These are phyloP conservation scores for Aleiodes alternator DNA, from an alignment of 2,888 invertebrate species.

Conservation along the genomic window DNA sequence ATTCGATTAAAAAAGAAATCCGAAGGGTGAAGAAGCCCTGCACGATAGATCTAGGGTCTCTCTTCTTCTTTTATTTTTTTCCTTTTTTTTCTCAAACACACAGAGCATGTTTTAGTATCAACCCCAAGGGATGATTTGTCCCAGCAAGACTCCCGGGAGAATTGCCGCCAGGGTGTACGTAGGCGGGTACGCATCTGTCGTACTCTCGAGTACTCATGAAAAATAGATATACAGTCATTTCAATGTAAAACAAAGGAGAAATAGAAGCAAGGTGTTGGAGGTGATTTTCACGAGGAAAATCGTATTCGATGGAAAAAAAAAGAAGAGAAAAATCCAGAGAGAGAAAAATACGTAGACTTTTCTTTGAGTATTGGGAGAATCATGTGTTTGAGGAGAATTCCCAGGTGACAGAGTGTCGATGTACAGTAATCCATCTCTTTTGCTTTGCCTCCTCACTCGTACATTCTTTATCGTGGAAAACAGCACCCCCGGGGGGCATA, in stretches of 20 bases:
- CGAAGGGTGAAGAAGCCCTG: constrained; percentile 17
- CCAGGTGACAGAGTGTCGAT: constrained; percentile 23
- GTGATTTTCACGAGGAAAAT: too few relatives aligned
- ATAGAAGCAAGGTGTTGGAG: not conserved
- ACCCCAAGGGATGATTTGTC: constrained; percentile 71
- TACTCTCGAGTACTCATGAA: constrained; percentile 35
- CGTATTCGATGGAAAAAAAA: not conserved
- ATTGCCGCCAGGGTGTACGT: constrained; percentile 57
- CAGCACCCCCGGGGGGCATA: constrained; percentile 62
- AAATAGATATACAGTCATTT: constrained; percentile 13
- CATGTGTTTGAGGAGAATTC: constrained; percentile 13
- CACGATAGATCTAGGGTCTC: constrained; percentile 28
- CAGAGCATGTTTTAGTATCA: constrained; percentile 32
- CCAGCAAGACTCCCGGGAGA: constrained; percentile 70
- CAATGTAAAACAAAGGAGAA: not conserved
- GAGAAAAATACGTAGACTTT: not conserved
- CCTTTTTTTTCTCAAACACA: constrained; percentile 22
- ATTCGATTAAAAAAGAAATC: constrained; percentile 8
- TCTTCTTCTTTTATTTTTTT: too few relatives aligned
- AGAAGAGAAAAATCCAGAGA: not conserved
- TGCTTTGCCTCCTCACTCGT: not conserved
- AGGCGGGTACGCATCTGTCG: constrained; percentile 58
- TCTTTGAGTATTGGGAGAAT: not conserved
- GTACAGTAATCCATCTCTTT: constrained; percentile 26
- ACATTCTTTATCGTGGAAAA: constrained; percentile 39